Base-by-base conservation (phyloP, 2,797 vertebrate species). In the Notoglanidium macrostoma region DNA sequence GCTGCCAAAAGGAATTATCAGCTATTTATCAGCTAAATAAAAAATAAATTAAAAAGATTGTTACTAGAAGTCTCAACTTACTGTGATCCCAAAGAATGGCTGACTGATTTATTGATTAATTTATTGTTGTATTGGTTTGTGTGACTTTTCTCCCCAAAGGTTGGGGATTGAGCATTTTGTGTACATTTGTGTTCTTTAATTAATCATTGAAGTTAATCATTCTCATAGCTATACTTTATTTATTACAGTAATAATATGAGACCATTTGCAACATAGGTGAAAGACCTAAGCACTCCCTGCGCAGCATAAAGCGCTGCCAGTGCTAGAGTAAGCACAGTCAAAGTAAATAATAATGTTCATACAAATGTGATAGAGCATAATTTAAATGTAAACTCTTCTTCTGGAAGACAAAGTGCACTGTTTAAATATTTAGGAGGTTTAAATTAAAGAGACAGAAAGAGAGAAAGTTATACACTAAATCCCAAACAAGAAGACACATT, bases 371-470 rank as follows among this genome's bases (percentile, higher is more conserved):
- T 57, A n/a, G 29, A 35, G 21, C 44, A 19, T 57, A 14, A 51
- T 51, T 5, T n/a, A 8, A 76, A 29, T 76, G 73, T 26, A 51
- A 29, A 76, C 51, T 29, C 26, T 51, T 76, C 73, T 76, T 51
- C 12, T 76, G 23, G 11, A 92, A 86, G 67, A 57, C 90, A 93
- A 93, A 94, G 93, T 93, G 91, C 90, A 55, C 89, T 93, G 88
- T 92, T 95, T 93, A 94, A 94, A 93, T 90, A 94, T 93, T 91
- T 91, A 93, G 57, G 44, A 85, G 86, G 78, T 9, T n/a, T n/a
- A n/a, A n/a, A n/a, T n/a, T n/a, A n/a, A n/a, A 78, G 19, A 35
- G 54, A 35, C 46, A 29, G 86, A 74, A 32, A 86, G 73, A 51
- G 32, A 54, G 32, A 86, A n/a, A 83, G 68, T 40, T 40, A 40